Evolutionary conservation across 2,113 vertebrate genomes (phyloP).

Genomic region (Merops nubicus): DNA sequence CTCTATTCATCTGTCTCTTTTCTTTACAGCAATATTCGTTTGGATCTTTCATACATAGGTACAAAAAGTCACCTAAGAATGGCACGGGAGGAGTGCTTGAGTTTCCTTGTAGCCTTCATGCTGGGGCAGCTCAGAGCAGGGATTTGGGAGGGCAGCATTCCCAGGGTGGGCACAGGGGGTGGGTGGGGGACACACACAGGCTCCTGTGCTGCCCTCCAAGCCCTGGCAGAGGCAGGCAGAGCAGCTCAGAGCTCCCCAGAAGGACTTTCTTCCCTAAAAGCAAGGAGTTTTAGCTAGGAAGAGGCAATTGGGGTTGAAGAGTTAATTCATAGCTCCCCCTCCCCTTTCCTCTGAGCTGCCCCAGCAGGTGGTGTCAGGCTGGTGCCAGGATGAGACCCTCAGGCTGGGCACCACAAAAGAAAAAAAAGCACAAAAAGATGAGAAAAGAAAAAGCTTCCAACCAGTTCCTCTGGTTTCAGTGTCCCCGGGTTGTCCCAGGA

Average conservation of each 20-base stretch:
- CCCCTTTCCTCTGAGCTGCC: constrained; percentile 37
- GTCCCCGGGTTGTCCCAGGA: no score
- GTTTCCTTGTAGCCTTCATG: constrained; percentile 59
- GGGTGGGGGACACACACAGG: no score
- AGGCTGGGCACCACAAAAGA: background rate
- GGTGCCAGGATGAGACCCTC: background rate
- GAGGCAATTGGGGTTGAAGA: background rate
- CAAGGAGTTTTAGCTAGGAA: background rate
- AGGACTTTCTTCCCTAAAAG: background rate
- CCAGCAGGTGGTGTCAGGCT: background rate
- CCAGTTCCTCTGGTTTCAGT: background rate
- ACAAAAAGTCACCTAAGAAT: constrained; percentile 73
- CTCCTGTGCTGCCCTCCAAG: background rate
- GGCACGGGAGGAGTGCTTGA: constrained; percentile 60
- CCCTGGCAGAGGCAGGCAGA: background rate
- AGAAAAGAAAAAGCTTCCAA: background rate
- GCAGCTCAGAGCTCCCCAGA: background rate
- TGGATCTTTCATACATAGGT: constrained; percentile 78
- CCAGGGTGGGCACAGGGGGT: background rate
- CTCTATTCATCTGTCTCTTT: constrained; percentile 78
- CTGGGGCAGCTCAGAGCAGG: constrained; percentile 58
- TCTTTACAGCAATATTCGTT: constrained; percentile 80
- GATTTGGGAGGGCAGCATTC: constrained; percentile 40
- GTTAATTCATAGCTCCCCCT: background rate
- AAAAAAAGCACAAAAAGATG: background rate